Base-by-base conservation (phyloP, 2,888 invertebrate species). In the Apocheima hispidaria region DNA sequence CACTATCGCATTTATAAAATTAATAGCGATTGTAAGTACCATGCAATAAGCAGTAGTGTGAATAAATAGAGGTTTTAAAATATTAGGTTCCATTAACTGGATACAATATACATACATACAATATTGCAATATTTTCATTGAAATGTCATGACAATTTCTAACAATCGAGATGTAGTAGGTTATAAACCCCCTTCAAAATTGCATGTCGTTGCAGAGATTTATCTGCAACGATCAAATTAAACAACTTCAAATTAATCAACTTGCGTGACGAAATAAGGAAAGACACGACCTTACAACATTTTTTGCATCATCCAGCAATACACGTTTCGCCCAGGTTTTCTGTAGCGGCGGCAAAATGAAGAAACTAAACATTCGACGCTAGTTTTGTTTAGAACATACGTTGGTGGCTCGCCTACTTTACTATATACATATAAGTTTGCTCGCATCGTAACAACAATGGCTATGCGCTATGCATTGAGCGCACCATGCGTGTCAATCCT, bases 401-500 rank as follows among this genome's bases (percentile, higher is more conserved):
- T 20, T 20, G 7, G 46, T 46, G 30, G 46, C 30, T 30, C 46
- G 28, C 18, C 3, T 6, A 2, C 4, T 43, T 14, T 1, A 30
- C 10, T 18, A 2, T 16, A 4, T 28, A 20, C 30, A 46, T 6
- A 18, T 20, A 30, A 46, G 51, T 51, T n/a, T 38, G 7, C n/a
- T 38, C 7, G 20, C 1, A 20, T 36, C 26, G 38, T 51, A 50
- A 64, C 63, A 64, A 67, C 63, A 68, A 63, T 59, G 56, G 60
- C 36, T 64, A 63, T 69, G 74, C 75, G 73, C 61, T 65, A 63
- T 82, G 81, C 80, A 83, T 75, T 72, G 75, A 66, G 75, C 68
- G 74, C 87, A 88, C 85, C 84, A 81, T 66, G 84, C 90, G 85
- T 90, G 86, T 88, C 90, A 64, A 69, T 77, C 70, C 81, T 86